A percentile compares a stretch with the other conserved stretches of the same genome.
Evolutionary conservation across 2,113 vertebrate genomes (phyloP).

Genomic region (Carlito syrichta): DNA sequence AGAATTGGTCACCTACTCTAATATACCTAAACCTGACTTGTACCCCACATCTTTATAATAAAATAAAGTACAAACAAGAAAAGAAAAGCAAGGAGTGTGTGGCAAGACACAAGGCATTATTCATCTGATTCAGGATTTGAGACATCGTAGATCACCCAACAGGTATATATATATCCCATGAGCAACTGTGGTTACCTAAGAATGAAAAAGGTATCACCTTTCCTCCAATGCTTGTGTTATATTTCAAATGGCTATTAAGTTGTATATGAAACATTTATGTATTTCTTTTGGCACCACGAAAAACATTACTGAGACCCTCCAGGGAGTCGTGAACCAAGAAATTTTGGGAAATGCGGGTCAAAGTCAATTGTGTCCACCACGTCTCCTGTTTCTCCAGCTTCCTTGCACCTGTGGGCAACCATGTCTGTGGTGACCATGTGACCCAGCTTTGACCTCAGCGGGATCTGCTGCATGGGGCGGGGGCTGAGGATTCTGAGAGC

Average conservation of each 20-base stretch:
- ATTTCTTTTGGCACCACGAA: not conserved
- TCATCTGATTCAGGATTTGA: not conserved
- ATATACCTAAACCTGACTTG: no score
- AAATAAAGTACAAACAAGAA: no score
- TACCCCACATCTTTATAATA: no score
- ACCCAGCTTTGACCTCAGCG: not conserved
- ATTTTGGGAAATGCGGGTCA: not conserved
- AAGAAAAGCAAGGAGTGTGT: not conserved
- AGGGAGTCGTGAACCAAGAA: not conserved
- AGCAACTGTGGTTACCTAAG: not conserved
- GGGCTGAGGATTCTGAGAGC: not conserved
- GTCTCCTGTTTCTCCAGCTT: not conserved
- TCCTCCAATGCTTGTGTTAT: not conserved
- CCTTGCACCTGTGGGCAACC: not conserved
- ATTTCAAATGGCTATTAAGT: not conserved
- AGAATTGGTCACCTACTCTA: no score
- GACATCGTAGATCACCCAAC: not conserved
- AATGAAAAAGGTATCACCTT: not conserved
- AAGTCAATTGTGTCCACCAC: not conserved
- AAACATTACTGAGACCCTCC: not conserved
- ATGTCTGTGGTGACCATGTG: no score
- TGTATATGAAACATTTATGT: not conserved
- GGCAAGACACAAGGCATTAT: not conserved
- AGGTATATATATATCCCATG: not conserved
- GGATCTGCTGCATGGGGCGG: not conserved